phyloP scores from a whole-genome alignment of 92 coral and sea anemone genomes.

The Zoanthus sansibaricus region DNA sequence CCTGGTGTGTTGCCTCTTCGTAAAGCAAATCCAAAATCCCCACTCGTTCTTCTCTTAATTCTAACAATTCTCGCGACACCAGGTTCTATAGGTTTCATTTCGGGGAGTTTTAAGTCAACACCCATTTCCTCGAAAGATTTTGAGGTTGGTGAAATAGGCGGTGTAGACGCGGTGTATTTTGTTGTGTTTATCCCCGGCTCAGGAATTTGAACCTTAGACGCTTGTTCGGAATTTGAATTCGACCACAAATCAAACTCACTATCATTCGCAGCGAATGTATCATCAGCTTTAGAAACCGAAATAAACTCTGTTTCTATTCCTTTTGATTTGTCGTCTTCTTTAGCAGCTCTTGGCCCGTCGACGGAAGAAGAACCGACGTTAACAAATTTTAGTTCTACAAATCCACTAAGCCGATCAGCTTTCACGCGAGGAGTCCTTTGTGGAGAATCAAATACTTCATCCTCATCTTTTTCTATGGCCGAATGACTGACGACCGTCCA shows the following conservation, averaged over 20 bases:
- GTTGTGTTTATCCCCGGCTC: slow-evolving; percentile 49
- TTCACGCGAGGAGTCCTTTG: slow-evolving; percentile 83
- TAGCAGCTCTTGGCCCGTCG: slow-evolving; percentile 30
- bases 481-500: slow-evolving; percentile 6
- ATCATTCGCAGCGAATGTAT: slow-evolving; percentile 55
- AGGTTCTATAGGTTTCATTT: slow-evolving; percentile 84
- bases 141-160: slow-evolving; percentile 85
- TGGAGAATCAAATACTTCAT: slow-evolving; percentile 39
- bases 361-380: slow-evolving; percentile 64
- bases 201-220: slow-evolving; percentile 42
- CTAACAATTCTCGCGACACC: slow-evolving; percentile 84
- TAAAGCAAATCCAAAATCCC: slow-evolving; percentile 98
- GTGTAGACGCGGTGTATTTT: slow-evolving; percentile 50
- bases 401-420: slow-evolving; percentile 76
- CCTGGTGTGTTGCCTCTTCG: slow-evolving; percentile 89
- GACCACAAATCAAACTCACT: slow-evolving; percentile 55
- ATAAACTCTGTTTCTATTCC: slow-evolving; percentile 60
- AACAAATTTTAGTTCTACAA: slow-evolving; percentile 80
- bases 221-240: slow-evolving; percentile 37
- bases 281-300: slow-evolving; percentile 62
- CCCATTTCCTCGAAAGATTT: slow-evolving; percentile 86
- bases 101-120: slow-evolving; percentile 89
- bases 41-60: slow-evolving; percentile 82
- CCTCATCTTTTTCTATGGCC: background rate
- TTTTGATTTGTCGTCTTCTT: slow-evolving; percentile 32